Evolutionary conservation across 2,888 invertebrate species (phyloP).

Genomic region (Macaria notata): DNA sequence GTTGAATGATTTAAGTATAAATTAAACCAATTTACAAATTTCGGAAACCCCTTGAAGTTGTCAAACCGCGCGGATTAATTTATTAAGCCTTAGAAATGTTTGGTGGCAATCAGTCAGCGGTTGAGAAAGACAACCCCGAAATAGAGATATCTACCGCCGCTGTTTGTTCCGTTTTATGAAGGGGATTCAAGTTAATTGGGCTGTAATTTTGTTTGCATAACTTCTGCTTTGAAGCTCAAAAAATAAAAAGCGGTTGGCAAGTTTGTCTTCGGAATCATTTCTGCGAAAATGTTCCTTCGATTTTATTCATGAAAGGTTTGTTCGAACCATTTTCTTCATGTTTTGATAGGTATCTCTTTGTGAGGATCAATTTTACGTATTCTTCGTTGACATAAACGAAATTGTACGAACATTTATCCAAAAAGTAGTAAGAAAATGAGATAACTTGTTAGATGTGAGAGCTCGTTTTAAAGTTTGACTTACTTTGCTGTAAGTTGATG

Average conservation of each 20-base stretch:
- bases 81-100: conserved; percentile 44
- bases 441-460: too few relatives aligned
- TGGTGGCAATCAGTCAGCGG: conserved; percentile 10
- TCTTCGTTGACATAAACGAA: too few relatives aligned
- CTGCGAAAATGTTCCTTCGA: not conserved
- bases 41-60: conserved; percentile 51
- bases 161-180: conserved; percentile 19
- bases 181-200: conserved; percentile 20
- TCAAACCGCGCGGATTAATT: conserved; percentile 51
- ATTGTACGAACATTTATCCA: too few relatives aligned
- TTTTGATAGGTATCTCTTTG: not conserved
- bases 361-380: too few relatives aligned
- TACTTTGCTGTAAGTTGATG: conserved; percentile 12
- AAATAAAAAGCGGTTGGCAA: conserved; percentile 10
- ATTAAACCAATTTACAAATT: conserved; percentile 59
- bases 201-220: conserved; percentile 23
- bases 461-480: conserved; percentile 11
- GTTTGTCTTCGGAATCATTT: conserved; percentile 6
- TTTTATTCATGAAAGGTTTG: conserved; percentile 2
- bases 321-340: not conserved
- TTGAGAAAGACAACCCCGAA: conserved; percentile 15
- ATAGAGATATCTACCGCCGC: conserved; percentile 15
- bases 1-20: conserved; percentile 63
- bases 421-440: too few relatives aligned
- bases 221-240: conserved; percentile 17